Base-by-base conservation (phyloP, 2,113 vertebrate genomes). In the Mola mola region DNA sequence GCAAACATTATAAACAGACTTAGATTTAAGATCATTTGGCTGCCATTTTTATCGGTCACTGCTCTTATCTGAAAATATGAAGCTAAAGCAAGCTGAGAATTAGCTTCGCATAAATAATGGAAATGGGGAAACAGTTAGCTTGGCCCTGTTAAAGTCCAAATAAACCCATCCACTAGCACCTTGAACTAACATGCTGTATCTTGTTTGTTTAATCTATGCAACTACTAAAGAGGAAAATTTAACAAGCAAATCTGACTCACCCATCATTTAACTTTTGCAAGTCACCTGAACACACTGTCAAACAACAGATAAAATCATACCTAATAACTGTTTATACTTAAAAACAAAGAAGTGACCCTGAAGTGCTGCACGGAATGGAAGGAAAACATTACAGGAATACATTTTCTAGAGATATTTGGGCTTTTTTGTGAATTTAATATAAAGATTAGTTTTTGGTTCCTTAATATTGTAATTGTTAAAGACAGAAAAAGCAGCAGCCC, bases 401-500 rank as follows among this genome's bases (percentile, higher is more conserved):
- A n/a, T n/a, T n/a, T n/a, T n/a, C n/a, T n/a, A n/a, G n/a, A n/a
- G n/a, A n/a, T n/a, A n/a, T n/a, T n/a, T n/a, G n/a, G n/a, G n/a
- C n/a, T n/a, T n/a, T n/a, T 33, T 33, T 33, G 29, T 8, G 29
- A 10, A 33, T 15, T 36, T 36, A 15, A 29, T 29, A 29, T 29
- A n/a, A n/a, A n/a, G n/a, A n/a, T n/a, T n/a, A n/a, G n/a, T n/a
- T n/a, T n/a, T n/a, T 38, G 21, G n/a, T 31, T 17, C 28, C 33
- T 56, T 22, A 26, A 40, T 21, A 26, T 7, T 25, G 38, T 47
- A 5, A 25, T 13, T 15, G 12, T 37, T 46, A 58, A 60, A 59
- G n/a, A 51, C 21, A 42, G 21, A 44, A 61, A 60, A 51, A 65
- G 34, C 22, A 51, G 41, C 58, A 65, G 55, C 55, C 56, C 24